Evolutionary conservation across 2,888 invertebrate genomes (phyloP).

Genomic region (Cheilosia vulpina): DNA sequence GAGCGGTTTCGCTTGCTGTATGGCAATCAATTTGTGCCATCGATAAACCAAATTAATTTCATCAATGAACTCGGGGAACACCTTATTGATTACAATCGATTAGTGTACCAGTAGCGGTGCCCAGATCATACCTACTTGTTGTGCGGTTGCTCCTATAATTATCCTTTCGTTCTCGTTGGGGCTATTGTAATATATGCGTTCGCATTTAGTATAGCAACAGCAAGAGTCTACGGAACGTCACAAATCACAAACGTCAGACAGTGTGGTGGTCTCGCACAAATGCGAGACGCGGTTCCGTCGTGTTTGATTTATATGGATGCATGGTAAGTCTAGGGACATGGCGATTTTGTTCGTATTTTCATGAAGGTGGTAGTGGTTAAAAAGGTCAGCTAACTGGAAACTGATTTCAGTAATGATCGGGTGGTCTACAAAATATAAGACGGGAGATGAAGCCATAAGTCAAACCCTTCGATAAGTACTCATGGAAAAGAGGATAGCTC

Average conservation of each 20-base stretch:
- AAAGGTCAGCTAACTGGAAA: too few relatives aligned
- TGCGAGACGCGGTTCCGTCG: too few relatives aligned
- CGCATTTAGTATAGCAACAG: slow-evolving; percentile 27
- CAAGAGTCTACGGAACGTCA: slow-evolving; percentile 12
- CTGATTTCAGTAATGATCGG: too few relatives aligned
- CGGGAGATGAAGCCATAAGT: too few relatives aligned
- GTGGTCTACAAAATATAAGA: too few relatives aligned
- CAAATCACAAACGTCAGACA: slow-evolving; percentile 50
- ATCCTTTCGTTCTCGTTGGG: slow-evolving; percentile 26
- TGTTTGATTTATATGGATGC: too few relatives aligned
- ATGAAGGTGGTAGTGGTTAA: too few relatives aligned
- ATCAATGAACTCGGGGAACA: slow-evolving; percentile 69
- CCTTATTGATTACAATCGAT: slow-evolving; percentile 74
- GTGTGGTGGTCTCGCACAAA: slow-evolving; percentile 9
- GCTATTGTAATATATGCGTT: slow-evolving; percentile 43
- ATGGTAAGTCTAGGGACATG: too few relatives aligned
- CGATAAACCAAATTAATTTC: slow-evolving; percentile 75
- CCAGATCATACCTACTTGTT: slow-evolving; percentile 16
- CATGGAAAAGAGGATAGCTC: too few relatives aligned
- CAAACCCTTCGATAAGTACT: too few relatives aligned
- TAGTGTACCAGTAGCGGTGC: slow-evolving; percentile 44
- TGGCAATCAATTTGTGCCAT: slow-evolving; percentile 73
- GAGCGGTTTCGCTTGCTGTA: slow-evolving; percentile 43
- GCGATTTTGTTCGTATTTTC: too few relatives aligned
- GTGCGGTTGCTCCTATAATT: background rate